Base-by-base conservation (phyloP, 2,797 vertebrate genomes). In the Sandelia bainsii region DNA sequence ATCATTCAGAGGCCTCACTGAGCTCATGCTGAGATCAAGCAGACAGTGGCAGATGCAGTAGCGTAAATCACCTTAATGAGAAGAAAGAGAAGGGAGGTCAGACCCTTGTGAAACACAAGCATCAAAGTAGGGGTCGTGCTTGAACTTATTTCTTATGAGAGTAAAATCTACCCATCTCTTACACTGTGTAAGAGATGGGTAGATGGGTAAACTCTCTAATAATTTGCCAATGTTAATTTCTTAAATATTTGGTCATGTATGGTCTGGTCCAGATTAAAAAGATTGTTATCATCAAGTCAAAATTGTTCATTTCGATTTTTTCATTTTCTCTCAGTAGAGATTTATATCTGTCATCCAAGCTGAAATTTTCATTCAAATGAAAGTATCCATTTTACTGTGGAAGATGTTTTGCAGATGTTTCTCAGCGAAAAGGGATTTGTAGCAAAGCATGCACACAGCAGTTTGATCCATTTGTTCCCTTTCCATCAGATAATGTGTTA, bases 31-130 rank as follows among this genome's bases (percentile, higher is more conserved):
- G 70, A 72, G 66, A 69, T 76, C 75, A 65, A 49, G 72, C 68
- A 52, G 73, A 69, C 58, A 70, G 61, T 20, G 63, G 51, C 20
- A 77, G 46, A 80, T 77, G 69, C 23, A 60, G 66, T 10, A 51
- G 16, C 16, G 49, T 74, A 58, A 79, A 81, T 81, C 77, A 70
- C 53, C 62, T n/a, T 29, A 63, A 80, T 48, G 40, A 62, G 45
- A 72, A 16, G 14, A 50, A 34, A 37, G 12, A 49, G 37, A 20
- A 2, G 11, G 34, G 45, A 60, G 52, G 74, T 57, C 72, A 72
- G 48, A 17, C 6, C 23, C 37, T 50, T 29, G 32, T 23, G 51
- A 58, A 69, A 70, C 50, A 45, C 58, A 52, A 50, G 32, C 16
- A 52, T 46, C 40, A 17, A 54, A 20, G 34, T 11, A 20, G 39